Base-by-base conservation (phyloP, 2,797 vertebrate species). In the Anisognathus igniventris region DNA sequence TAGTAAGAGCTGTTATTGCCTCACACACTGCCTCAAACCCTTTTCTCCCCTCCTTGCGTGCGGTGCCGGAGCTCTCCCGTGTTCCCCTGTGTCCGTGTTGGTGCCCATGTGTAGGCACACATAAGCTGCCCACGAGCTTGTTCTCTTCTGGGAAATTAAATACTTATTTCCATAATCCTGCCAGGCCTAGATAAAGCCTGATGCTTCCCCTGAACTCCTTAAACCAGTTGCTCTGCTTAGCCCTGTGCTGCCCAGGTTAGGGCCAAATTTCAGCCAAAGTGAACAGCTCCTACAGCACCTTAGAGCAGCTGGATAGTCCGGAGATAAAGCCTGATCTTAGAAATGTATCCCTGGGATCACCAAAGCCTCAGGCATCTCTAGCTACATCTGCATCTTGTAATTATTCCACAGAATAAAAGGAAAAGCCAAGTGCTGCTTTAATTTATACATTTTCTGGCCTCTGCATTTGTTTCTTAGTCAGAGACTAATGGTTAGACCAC, bases 401-500 rank as follows among this genome's bases (percentile, higher is more conserved):
- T 95, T 95, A 95, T 90, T 82, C 57, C 47, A 33, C 22, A 33
- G 74, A 39, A 67, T 93, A 67, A 28, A 51, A 93, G 83, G 75
- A 92, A 90, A 37, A 42, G 50, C 0, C 31, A 92, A 91, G 76
- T 35, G 62, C 76, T 88, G 23, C 88, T 90, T 92, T 93, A 94
- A 95, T 95, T 87, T 90, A 90, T 40, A 50, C 24, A 1, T 94
- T 95, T 94, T 85, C 67, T 82, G 77, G 75, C 74, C 81, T 90
- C 78, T 79, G 71, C 88, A 90, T 95, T 95, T 94, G 94, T 95
- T 95, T 95, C 77, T 75, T 95, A 92, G 93, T 86, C 94, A 95
- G 94, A 95, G 88, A 96, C 90, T 90, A 95, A 93, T 96, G 93
- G 93, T 68, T 81, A 87, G 78, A 94, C 90, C 90, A 91, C 71